Evolutionary conservation across 2,797 vertebrate genomes (phyloP).

Genomic region (Esox lucius): DNA sequence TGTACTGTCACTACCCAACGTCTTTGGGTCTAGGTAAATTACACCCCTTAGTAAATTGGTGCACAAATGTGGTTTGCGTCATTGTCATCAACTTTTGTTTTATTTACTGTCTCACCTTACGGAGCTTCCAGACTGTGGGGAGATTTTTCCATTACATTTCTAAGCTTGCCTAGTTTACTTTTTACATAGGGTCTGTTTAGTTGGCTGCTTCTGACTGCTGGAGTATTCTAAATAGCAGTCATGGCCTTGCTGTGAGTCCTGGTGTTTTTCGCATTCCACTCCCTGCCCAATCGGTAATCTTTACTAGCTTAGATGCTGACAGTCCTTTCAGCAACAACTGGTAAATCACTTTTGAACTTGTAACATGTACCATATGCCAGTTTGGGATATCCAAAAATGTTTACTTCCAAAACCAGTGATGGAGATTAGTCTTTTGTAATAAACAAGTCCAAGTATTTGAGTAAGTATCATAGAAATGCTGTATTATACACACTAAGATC

Average conservation of each 20-base stretch:
- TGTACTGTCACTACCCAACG: slow-evolving; percentile 34
- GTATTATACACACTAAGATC: background rate
- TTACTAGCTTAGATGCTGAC: background rate
- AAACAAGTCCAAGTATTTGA: background rate
- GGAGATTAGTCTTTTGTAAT: background rate
- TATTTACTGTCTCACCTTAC: background rate
- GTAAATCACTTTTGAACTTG: background rate
- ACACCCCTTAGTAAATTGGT: background rate
- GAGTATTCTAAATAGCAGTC: background rate
- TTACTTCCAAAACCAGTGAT: no score
- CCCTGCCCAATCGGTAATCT: background rate
- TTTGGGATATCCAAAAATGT: no score
- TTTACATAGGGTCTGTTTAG: background rate
- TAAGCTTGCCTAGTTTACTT: background rate
- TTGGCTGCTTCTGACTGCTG: slow-evolving; percentile 5
- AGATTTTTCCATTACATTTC: background rate
- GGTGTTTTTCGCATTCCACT: background rate
- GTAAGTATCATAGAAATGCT: background rate
- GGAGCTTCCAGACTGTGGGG: background rate
- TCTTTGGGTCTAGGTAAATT: background rate
- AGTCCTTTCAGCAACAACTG: background rate
- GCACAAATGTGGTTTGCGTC: slow-evolving; percentile 1
- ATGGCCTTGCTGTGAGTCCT: background rate
- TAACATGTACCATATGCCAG: background rate
- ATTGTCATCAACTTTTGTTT: background rate